Base-by-base conservation (phyloP, 2,888 invertebrate genomes). In the Belgica antarctica region DNA sequence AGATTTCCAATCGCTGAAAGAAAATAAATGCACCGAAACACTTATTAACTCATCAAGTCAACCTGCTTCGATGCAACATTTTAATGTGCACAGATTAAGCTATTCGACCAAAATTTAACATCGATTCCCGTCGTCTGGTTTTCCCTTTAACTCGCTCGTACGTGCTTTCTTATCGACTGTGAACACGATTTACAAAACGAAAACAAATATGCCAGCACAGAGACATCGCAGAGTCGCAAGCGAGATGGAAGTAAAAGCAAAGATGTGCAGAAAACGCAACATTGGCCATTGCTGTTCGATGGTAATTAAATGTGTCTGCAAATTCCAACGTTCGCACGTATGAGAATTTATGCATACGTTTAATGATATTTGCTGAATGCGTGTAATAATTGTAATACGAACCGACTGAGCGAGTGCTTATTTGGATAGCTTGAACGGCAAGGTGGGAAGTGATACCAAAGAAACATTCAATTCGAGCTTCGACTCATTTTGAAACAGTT, bases 351-450 rank as follows among this genome's bases (percentile, higher is more conserved):
- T 66, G 52, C 47, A 31, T 25, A 46, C 36, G 25, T 47, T 66
- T 66, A 66, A 66, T 66, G 66, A 47, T 46, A n/a, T 46, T 52
- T 66, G 10, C 12, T 8, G 2, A 4, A 27, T 28, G 66, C 47
- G 66, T 66, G 66, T 66, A 66, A 68, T 31, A 57, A 52, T 28
- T 68, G 68, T 52, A 22, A 27, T 22, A 59, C 19, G 59, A 59
- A 27, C 59, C n/a, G 34, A 24, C 22, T 31, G 25, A 10, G 31
- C n/a, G 19, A 22, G 17, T 34, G 15, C 28, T 68, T 68, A 57
- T 68, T 10, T 27, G 24, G 57, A 52, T 52, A 7, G 8, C 3
- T 52, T 52, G 2, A 8, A 22, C n/a, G 52, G 52, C 7, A 52
- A 52, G 17, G 15, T 15, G 12, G 12, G 5, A 31, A 31, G 34